A percentile compares a stretch with the other conserved stretches of the same genome.
Evolutionary conservation across 2,113 vertebrate genomes (phyloP).

Genomic region (Anthoscopus minutus): DNA sequence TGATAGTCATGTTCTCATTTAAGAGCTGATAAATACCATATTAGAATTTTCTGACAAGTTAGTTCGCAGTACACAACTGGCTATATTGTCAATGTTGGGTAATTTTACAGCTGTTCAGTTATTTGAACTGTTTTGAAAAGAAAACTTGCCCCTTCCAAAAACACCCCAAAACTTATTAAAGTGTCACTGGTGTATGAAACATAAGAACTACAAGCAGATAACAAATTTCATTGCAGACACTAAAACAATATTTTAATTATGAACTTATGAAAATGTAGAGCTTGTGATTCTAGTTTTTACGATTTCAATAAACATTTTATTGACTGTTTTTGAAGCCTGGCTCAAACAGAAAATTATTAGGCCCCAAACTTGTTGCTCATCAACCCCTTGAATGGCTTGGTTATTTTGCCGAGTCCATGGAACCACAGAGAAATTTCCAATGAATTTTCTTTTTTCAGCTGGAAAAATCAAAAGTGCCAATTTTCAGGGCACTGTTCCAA

Average conservation of each 20-base stretch:
- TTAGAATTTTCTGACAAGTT: neutral
- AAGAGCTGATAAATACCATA: constrained; percentile 3
- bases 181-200: neutral
- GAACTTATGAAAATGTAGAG: neutral
- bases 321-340: neutral
- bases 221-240: neutral
- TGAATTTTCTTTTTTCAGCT: neutral
- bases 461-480: neutral
- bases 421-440: neutral
- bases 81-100: neutral
- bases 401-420: neutral
- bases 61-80: neutral
- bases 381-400: neutral
- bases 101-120: constrained; percentile 36
- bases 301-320: neutral
- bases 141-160: neutral
- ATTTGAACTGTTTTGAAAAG: neutral
- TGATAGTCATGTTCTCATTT: neutral
- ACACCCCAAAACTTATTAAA: neutral
- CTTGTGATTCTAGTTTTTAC: neutral
- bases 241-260: neutral
- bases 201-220: neutral
- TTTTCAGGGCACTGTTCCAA: neutral
- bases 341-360: neutral
- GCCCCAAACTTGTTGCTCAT: neutral